Evolutionary conservation across 2,113 vertebrate species (phyloP).

Genomic region (Brachyistius frenatus): DNA sequence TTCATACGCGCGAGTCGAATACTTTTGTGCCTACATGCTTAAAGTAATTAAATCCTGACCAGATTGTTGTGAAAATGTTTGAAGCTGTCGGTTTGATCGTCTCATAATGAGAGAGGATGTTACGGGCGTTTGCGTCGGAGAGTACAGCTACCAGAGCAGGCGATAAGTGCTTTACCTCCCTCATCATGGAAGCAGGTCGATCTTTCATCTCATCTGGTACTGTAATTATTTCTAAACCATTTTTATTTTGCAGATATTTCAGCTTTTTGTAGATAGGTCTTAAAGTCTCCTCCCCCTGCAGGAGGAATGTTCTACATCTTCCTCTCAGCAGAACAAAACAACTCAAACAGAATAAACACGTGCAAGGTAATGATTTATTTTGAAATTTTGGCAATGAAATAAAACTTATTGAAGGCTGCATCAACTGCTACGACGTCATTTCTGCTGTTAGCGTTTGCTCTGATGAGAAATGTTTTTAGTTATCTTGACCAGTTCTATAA

Average conservation of each 20-base stretch:
- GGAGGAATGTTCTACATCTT: conserved; percentile 43
- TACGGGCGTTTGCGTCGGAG: not conserved
- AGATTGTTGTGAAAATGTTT: not conserved
- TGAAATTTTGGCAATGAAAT: conserved; percentile 66
- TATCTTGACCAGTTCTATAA: conserved; percentile 64
- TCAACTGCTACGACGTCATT: conserved; percentile 38
- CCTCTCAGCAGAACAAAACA: conserved; percentile 33
- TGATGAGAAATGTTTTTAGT: conserved; percentile 35
- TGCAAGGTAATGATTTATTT: conserved; percentile 74
- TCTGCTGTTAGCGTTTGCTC: conserved; percentile 44
- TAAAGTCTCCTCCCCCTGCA: conserved; percentile 3
- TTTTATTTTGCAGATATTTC: conserved; percentile 44
- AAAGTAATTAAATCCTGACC: conserved; percentile 21
- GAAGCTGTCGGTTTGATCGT: conserved; percentile 7
- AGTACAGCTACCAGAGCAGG: conserved; percentile 18
- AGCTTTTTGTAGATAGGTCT: conserved; percentile 56
- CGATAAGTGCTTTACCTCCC: conserved; percentile 33
- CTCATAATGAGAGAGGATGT: conserved; percentile 34
- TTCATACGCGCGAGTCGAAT: conserved; percentile 39
- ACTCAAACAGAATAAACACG: conserved; percentile 22
- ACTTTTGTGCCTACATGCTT: conserved; percentile 52
- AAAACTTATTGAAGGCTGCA: conserved; percentile 58
- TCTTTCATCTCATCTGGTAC: conserved; percentile 42
- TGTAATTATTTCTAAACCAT: conserved; percentile 45
- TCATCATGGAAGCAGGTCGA: conserved; percentile 19